Base-by-base conservation (phyloP, 2,797 vertebrate genomes). In the Helostoma temminkii region DNA sequence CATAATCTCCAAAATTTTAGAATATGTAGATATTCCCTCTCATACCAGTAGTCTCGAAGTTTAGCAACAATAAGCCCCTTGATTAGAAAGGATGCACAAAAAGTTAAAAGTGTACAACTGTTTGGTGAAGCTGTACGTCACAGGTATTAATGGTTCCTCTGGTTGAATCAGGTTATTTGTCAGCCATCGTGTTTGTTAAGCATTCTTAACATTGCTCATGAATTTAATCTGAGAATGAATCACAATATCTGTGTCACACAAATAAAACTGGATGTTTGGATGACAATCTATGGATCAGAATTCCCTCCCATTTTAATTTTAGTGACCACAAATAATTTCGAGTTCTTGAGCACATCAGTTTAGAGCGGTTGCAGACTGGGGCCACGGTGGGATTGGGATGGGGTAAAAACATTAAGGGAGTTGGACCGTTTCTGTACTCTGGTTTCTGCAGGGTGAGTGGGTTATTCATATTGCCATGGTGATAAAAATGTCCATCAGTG, bases 101-200 rank as follows among this genome's bases (percentile, higher is more conserved):
- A 67, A 21, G 63, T 65, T 69, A 37, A 74, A 57, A 62, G 55
- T 70, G 72, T 72, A 75, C 67, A 52, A 64, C 57, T 61, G 81
- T 85, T 89, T 87, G 85, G 85, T 84, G 85, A 73, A 80, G 86
- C 85, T 90, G 77, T 89, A 88, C 77, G 81, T 93, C 89, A 92
- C 91, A 92, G 90, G 82, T 90, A 72, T 87, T 66, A 82, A n/a
- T 88, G 85, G 88, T 87, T 90, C 80, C 79, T 88, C 74, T 54
- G 45, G 70, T 75, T 76, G 61, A 80, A 72, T 77, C 43, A 28
- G 65, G 86, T 83, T 71, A 42, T 82, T 74, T 54, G 11, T 74
- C 19, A 21, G n/a, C n/a, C n/a, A n/a, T n/a, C n/a, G n/a, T n/a
- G n/a, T n/a, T n/a, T n/a, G n/a, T n/a, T n/a, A n/a, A n/a, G n/a